phyloP scores from a whole-genome alignment of 1,140 invertebrate genomes.

The Antheraea mylitta region DNA sequence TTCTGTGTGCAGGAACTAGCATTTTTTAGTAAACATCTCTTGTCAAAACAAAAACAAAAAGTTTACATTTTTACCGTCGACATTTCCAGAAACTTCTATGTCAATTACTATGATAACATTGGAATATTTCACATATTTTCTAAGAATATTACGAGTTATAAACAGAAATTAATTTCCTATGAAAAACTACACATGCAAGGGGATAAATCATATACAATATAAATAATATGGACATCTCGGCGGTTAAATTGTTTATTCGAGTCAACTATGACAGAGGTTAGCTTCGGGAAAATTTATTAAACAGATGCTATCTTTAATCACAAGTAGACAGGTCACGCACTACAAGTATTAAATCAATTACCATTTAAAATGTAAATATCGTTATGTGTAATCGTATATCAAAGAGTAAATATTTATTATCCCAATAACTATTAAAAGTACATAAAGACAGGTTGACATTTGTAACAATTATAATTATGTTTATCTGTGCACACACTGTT shows the following conservation, averaged over 20 bases:
- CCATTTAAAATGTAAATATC: background rate
- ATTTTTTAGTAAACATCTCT: too few relatives aligned
- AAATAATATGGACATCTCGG: background rate
- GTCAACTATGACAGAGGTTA: background rate
- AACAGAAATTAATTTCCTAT: background rate
- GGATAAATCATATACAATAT: background rate
- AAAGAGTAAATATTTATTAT: background rate
- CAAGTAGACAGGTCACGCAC: conserved; percentile 1
- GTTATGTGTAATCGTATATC: background rate
- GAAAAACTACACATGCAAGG: background rate
- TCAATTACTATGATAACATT: too few relatives aligned
- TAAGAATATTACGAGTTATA: too few relatives aligned
- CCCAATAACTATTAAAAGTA: background rate
- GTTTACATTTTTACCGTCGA: too few relatives aligned
- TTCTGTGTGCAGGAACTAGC: too few relatives aligned
- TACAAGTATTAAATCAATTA: background rate
- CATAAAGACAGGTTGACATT: background rate
- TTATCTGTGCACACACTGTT: too few relatives aligned
- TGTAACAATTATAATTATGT: too few relatives aligned
- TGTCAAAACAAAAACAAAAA: too few relatives aligned
- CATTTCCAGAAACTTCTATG: too few relatives aligned
- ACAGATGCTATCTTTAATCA: background rate
- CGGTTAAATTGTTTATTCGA: background rate
- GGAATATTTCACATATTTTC: too few relatives aligned
- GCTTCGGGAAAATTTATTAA: background rate